A percentile compares a stretch with the other conserved stretches of the same genome.
These are phyloP conservation scores for Ylistrum balloti DNA, from an alignment of 1,140 invertebrate genomes.

Conservation along the genomic window DNA sequence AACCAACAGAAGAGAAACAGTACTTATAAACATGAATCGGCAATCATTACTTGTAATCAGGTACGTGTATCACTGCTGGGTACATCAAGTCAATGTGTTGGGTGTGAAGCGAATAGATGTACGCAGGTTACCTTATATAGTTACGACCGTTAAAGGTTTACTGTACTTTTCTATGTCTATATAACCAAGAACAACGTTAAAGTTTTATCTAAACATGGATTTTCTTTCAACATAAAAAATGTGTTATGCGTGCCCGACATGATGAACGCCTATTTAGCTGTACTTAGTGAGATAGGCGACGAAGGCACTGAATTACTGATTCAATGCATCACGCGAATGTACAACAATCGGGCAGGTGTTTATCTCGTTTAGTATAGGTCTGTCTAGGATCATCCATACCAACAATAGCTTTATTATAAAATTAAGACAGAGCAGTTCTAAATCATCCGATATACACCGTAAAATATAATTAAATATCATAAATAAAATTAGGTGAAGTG, in stretches of 20 bases:
- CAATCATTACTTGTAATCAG: too few species aligned
- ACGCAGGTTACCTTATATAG: constrained; percentile 12
- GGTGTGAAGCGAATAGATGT: neutral
- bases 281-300: neutral
- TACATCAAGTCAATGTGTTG: neutral
- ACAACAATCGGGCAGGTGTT: neutral
- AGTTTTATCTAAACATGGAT: constrained; percentile 12
- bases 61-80: neutral
- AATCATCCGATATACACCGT: neutral
- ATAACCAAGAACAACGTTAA: constrained; percentile 7
- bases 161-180: neutral
- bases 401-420: neutral
- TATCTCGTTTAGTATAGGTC: neutral
- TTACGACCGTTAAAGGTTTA: neutral
- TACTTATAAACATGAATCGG: too few species aligned
- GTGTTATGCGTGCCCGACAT: constrained; percentile 22
- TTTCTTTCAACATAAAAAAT: constrained; percentile 31
- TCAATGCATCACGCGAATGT: neutral
- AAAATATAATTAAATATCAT: neutral
- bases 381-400: neutral
- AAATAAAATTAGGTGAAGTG: too few species aligned
- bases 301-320: neutral
- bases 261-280: neutral
- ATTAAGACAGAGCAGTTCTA: too few species aligned
- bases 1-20: too few species aligned